Percentiles rank a stretch among this genome's conserved stretches.
phyloP scores from a whole-genome alignment of 2,113 vertebrate genomes.

The Oncorhynchus keta region DNA sequence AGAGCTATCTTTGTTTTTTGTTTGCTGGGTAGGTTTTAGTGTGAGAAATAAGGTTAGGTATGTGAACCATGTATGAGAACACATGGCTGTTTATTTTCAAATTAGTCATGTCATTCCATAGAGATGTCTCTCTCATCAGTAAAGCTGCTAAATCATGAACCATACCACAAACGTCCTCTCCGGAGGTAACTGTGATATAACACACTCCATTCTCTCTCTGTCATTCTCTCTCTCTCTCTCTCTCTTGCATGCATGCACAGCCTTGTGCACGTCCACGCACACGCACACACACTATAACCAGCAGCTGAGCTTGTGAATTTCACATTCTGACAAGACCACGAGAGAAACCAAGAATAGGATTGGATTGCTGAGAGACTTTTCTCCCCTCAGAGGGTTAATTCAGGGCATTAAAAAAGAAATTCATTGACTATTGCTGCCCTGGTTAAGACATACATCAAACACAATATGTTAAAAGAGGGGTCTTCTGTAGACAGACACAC shows the following conservation, averaged over 20 bases:
- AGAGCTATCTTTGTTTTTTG: neutral
- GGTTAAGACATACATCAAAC: conserved; percentile 21
- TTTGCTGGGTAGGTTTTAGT: neutral
- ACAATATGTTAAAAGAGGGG: conserved; percentile 17
- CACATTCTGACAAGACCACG: conserved; percentile 26
- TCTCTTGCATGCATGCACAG: neutral
- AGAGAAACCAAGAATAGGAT: neutral
- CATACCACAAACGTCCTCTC: neutral
- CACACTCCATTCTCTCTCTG: too few relatives aligned
- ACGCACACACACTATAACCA: too few relatives aligned
- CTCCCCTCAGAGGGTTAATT: conserved; percentile 26
- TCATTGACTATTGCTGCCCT: conserved; percentile 14
- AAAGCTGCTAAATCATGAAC: conserved; percentile 32
- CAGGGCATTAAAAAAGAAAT: conserved; percentile 4
- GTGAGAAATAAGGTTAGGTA: neutral
- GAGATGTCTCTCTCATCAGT: conserved; percentile 1
- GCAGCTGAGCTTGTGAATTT: conserved; percentile 8
- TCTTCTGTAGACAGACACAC: conserved; percentile 31
- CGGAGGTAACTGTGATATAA: too few relatives aligned
- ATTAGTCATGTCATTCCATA: conserved; percentile 33
- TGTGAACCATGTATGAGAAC: conserved; percentile 22
- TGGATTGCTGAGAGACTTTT: neutral
- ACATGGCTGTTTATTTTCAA: conserved; percentile 26
- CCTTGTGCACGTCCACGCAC: too few relatives aligned
- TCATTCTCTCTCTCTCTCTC: too few relatives aligned